These are phyloP conservation scores for Lepidurus arcticus DNA, from an alignment of 1,140 invertebrate genomes.

Conservation along the genomic window DNA sequence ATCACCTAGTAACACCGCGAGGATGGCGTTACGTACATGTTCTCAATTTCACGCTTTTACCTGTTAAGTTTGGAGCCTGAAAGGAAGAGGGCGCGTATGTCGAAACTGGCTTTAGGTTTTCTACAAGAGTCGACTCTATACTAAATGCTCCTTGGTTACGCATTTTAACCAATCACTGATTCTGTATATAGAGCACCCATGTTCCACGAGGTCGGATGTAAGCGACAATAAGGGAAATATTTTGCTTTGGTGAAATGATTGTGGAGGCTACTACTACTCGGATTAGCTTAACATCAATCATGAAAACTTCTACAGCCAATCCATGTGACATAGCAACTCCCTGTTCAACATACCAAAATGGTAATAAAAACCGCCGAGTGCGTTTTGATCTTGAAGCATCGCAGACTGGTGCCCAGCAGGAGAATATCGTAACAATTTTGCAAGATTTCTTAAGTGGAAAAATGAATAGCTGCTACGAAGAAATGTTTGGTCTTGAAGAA, in stretches of 20 bases:
- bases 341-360: not conserved
- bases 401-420: not conserved
- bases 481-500: constrained; percentile 28
- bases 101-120: too few relatives aligned
- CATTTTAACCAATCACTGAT: too few relatives aligned
- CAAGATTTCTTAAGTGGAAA: constrained; percentile 23
- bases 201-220: constrained; percentile 2
- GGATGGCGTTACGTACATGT: too few relatives aligned
- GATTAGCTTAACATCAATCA: not conserved
- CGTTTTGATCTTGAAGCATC: constrained; percentile 24
- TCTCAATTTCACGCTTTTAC: too few relatives aligned
- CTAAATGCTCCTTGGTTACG: too few relatives aligned
- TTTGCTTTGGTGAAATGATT: constrained; percentile 15
- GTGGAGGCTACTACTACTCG: not conserved
- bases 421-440: constrained; percentile 27
- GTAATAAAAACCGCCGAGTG: not conserved
- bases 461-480: not conserved
- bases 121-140: too few relatives aligned
- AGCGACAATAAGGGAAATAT: not conserved
- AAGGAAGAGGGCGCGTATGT: too few relatives aligned
- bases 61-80: too few relatives aligned
- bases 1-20: too few relatives aligned
- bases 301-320: not conserved
- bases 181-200: not conserved
- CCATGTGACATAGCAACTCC: not conserved